Evolutionary conservation across 2,113 vertebrate species (phyloP).

Genomic region (Nycticebus coucang): DNA sequence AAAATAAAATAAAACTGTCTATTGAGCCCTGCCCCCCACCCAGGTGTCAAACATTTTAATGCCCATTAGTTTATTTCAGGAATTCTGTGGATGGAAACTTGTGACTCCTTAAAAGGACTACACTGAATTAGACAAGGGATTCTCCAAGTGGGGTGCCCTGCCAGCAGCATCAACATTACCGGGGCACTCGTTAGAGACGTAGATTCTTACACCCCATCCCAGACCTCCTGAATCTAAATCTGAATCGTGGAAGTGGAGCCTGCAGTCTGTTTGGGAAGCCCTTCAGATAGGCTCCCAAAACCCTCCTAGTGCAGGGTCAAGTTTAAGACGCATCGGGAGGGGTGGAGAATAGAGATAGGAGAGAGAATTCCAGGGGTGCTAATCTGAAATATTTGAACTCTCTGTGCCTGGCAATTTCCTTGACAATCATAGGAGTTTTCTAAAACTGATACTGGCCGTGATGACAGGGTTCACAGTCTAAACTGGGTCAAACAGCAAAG

Average conservation of each 20-base stretch:
- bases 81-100: fast-evolving
- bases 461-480: background rate
- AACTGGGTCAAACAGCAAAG: background rate
- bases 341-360: background rate
- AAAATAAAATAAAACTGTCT: background rate
- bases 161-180: background rate
- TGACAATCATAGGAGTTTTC: background rate
- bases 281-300: too few species aligned
- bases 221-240: background rate
- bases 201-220: background rate
- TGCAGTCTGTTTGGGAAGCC: background rate
- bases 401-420: background rate
- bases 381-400: background rate
- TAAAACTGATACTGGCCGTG: background rate
- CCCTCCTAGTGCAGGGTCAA: background rate
- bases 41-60: background rate
- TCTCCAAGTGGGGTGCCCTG: background rate
- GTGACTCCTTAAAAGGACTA: background rate
- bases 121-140: background rate
- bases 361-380: background rate
- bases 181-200: background rate
- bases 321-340: background rate
- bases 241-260: background rate
- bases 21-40: background rate
- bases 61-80: background rate